These are phyloP conservation scores for Popillia japonica DNA, from an alignment of 1,140 invertebrate genomes.

Conservation along the genomic window DNA sequence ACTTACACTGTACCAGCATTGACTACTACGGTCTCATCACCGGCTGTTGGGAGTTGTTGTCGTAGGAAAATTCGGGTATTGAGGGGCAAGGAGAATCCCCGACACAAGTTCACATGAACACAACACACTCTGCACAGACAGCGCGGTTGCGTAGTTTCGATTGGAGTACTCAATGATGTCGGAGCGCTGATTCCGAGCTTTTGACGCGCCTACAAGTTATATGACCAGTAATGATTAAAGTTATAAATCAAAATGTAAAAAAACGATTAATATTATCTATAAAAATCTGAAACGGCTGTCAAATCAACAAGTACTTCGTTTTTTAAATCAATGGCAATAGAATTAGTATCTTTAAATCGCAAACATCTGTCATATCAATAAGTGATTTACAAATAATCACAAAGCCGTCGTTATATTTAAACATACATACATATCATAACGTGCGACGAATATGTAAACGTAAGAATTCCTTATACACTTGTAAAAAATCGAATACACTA, in stretches of 20 bases:
- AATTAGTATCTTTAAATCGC: no score
- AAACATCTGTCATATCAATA: no score
- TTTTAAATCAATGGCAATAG: no score
- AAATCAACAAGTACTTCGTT: no score
- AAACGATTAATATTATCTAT: no score
- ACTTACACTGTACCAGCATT: constrained; percentile 29
- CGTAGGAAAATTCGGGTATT: background rate
- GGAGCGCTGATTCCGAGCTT: constrained; percentile 1
- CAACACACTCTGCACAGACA: constrained; percentile 11
- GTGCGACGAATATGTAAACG: no score
- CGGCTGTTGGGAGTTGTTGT: constrained; percentile 10
- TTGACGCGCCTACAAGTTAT: background rate
- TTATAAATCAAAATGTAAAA: background rate
- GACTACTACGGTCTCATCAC: constrained; percentile 28
- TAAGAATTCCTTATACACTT: no score
- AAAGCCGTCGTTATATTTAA: no score
- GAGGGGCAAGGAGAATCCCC: background rate
- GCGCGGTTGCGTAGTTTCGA: constrained; percentile 20
- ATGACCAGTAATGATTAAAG: background rate
- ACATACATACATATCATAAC: no score
- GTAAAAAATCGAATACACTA: no score
- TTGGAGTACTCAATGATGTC: background rate
- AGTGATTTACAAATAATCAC: no score
- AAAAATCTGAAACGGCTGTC: no score
- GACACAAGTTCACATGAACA: constrained; percentile 14